phyloP scores from a whole-genome alignment of 2,113 vertebrate genomes.

The Hippocampus guttulatus region DNA sequence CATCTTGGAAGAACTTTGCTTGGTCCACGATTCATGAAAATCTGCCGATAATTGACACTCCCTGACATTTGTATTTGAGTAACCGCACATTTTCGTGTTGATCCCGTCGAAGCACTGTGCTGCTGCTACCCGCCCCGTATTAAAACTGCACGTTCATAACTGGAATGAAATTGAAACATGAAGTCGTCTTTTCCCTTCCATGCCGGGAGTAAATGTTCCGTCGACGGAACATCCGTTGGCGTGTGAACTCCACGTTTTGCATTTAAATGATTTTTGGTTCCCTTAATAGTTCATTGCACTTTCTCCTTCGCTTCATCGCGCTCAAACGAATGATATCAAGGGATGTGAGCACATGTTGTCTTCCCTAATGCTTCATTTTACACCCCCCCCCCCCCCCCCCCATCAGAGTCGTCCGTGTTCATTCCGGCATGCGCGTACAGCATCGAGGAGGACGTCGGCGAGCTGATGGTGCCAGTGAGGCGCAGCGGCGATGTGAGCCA shows the following conservation, averaged over 20 bases:
- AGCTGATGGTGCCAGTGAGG: constrained; percentile 84
- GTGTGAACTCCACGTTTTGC: neutral
- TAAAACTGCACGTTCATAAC: neutral
- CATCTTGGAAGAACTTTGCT: too few species aligned
- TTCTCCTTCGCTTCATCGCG: neutral
- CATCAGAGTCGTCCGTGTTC: constrained; percentile 87
- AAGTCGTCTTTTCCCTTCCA: neutral
- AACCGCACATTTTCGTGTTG: too few species aligned
- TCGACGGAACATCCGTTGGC: neutral
- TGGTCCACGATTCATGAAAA: too few species aligned
- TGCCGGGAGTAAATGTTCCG: neutral
- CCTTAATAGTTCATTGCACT: neutral
- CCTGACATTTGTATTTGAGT: too few species aligned
- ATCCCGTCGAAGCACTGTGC: too few species aligned
- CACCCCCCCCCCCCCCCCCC: neutral
- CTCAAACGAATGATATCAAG: neutral
- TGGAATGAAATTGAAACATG: neutral
- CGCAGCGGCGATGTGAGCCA: constrained; percentile 86
- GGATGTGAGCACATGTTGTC: neutral
- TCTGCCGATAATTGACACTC: too few species aligned
- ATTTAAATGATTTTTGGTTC: neutral
- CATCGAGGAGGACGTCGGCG: constrained; percentile 86
- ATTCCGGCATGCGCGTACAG: constrained; percentile 81
- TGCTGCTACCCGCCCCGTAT: too few species aligned
- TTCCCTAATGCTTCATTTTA: constrained; percentile 23